Percentiles rank a stretch among this genome's conserved stretches.
Conservation (phyloP, 1,140 invertebrate genomes). For the Lepidurus arcticus region DNA sequence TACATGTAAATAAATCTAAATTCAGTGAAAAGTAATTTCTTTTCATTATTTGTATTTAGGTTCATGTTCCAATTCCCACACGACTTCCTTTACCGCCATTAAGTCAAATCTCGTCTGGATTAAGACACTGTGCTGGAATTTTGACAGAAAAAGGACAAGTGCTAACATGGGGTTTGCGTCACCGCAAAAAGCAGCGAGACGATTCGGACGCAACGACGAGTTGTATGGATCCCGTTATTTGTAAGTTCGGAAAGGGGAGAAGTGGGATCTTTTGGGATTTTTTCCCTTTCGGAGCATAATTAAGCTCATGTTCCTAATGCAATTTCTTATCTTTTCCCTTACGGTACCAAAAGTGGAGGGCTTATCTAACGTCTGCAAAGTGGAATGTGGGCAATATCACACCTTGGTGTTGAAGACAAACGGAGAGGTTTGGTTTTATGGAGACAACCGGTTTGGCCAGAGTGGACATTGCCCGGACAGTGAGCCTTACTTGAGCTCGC, state of each 20-base stretch:
- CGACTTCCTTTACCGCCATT: slow-evolving; percentile 34
- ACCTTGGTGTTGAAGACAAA: slow-evolving; percentile 56
- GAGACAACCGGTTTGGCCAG: slow-evolving; percentile 69
- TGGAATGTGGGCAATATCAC: slow-evolving; percentile 67
- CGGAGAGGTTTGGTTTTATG: slow-evolving; percentile 59
- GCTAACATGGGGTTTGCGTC: slow-evolving; percentile 56
- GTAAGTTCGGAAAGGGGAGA: slow-evolving; percentile 23
- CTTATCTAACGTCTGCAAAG: slow-evolving; percentile 50
- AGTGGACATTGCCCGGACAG: slow-evolving; percentile 50
- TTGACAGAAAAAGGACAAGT: slow-evolving; percentile 55
- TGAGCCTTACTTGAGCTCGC: slow-evolving; percentile 48
- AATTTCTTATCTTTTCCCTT: not conserved
- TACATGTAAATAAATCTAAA: too few species aligned
- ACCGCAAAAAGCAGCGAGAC: slow-evolving; percentile 59
- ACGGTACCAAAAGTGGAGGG: slow-evolving; percentile 48
- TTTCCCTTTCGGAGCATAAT: not conserved
- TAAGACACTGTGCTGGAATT: slow-evolving; percentile 59
- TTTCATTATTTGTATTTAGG: slow-evolving; percentile 37
- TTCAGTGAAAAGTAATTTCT: not conserved
- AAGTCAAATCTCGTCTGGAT: slow-evolving; percentile 51
- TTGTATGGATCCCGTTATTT: slow-evolving; percentile 33
- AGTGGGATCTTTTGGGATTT: slow-evolving; percentile 10
- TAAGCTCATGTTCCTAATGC: not conserved
- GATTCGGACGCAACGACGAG: slow-evolving; percentile 43
- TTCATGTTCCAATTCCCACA: slow-evolving; percentile 37